Percentiles rank a stretch among this genome's conserved stretches.
These are phyloP conservation scores for Pseudolycoriella hygida DNA, from an alignment of 2,888 invertebrate species.

Conservation along the genomic window DNA sequence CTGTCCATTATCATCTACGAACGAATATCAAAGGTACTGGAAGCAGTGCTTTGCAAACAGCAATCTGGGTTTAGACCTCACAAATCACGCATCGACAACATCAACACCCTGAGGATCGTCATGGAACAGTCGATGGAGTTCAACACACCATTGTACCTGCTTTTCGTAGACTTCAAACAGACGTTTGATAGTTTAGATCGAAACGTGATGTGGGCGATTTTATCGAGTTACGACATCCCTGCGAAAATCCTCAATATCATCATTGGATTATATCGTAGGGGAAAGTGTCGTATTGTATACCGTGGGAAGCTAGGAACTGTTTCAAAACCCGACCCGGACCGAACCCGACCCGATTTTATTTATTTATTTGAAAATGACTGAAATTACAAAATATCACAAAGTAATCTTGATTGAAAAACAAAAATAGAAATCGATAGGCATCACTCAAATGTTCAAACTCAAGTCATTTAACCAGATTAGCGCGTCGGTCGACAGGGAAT, in stretches of 20 bases:
- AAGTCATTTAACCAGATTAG: no score
- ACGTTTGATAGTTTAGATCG: background rate
- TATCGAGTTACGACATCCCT: background rate
- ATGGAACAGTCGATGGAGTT: no score
- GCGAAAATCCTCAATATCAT: background rate
- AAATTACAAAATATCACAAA: no score
- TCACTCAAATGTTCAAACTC: no score
- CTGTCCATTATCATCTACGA: conserved; percentile 1
- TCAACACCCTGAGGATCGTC: conserved; percentile 5
- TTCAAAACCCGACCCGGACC: no score
- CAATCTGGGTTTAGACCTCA: conserved; percentile 2
- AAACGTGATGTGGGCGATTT: background rate
- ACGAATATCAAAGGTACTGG: background rate
- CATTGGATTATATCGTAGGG: background rate
- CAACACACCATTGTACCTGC: no score
- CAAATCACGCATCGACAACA: conserved; percentile 1
- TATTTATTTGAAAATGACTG: no score
- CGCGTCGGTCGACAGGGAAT: no score
- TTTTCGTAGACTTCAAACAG: no score
- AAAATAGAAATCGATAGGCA: no score
- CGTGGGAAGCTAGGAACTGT: background rate
- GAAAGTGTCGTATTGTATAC: background rate
- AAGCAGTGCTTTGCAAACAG: background rate
- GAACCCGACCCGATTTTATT: no score
- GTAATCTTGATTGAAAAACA: no score